Conservation (phyloP, 2,113 vertebrate species). For the Symphodus melops region DNA sequence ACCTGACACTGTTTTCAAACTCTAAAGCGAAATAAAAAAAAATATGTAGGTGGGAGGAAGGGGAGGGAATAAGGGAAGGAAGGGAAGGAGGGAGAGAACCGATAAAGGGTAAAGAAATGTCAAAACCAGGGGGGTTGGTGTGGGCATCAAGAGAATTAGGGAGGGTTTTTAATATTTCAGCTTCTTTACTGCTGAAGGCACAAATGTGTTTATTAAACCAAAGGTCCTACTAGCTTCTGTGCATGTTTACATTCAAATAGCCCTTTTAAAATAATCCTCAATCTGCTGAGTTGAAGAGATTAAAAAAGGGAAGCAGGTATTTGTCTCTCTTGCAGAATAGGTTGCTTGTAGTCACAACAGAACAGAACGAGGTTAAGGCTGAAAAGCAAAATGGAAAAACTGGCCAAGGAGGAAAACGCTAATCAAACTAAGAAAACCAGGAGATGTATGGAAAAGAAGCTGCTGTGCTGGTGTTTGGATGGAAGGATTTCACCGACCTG, state of each 20-base stretch:
- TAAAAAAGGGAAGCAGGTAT: neutral
- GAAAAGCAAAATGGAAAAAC: slow-evolving; percentile 2
- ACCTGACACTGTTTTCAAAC: slow-evolving; percentile 77
- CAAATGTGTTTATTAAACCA: no score
- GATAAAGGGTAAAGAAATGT: slow-evolving; percentile 52
- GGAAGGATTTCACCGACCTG: slow-evolving; percentile 41
- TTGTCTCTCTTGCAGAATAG: neutral
- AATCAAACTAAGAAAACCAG: neutral
- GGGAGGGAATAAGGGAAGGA: slow-evolving; percentile 37
- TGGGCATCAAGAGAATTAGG: slow-evolving; percentile 20
- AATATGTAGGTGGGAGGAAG: slow-evolving; percentile 33
- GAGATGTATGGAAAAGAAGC: slow-evolving; percentile 43
- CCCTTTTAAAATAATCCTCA: neutral
- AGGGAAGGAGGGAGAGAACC: slow-evolving; percentile 30
- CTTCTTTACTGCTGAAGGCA: no score
- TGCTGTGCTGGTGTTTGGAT: neutral
- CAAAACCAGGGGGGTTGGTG: slow-evolving; percentile 49
- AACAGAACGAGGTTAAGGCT: slow-evolving; percentile 10
- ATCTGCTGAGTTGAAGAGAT: neutral
- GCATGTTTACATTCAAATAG: neutral
- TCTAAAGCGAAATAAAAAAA: slow-evolving; percentile 71
- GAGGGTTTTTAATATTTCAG: neutral
- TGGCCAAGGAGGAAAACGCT: neutral
- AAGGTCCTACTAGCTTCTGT: no score
- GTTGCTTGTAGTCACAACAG: neutral